Base-by-base conservation (phyloP, 2,113 vertebrate species). In the Aegotheles bennettii region DNA sequence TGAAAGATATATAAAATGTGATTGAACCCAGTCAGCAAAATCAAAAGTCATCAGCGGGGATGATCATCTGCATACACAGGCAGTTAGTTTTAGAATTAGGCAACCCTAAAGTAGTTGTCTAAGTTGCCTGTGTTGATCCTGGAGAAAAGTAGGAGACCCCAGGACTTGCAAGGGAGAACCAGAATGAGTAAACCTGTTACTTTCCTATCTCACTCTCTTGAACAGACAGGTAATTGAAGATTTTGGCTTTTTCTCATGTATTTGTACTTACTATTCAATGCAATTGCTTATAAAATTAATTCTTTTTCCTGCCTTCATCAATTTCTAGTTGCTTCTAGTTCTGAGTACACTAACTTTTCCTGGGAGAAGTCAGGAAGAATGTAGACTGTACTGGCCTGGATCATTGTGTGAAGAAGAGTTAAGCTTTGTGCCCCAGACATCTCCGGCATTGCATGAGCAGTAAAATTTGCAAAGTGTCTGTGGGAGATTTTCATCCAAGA, bases 241-340 rank as follows among this genome's bases (percentile, higher is more conserved):
- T 77, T 81, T 59, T 48, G 7, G 9, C 28, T 84, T 84, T 75
- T 87, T 16, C 28, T 65, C 10, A 3, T 23, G 5, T 69, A 8
- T 69, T 69, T 79, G 13, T 18, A 18, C 33, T 76, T 50, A 51
- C 11, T 56, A 11, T 56, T 76, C 21, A 67, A 17, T 51, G 16
- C 5, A 60, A 33, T 67, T 47, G 9, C 13, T 87, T 63, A 26
- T 19, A 61, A 84, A 84, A 70, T 40, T 33, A 3, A 20, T 76
- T 51, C 16, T 14, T 5, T 19, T 57, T 88, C 43, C 29, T 68
- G 31, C 11, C 26, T 47, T 24, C 43, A 57, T 12, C 0, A 0
- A 16, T 24, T 75, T 65, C 45, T 57, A 51, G 21, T n/a, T 67
- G 67, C 16, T 67, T 75, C 31, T 67, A 59, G 19, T 50, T 76